These are phyloP conservation scores for Mycalesis mineus DNA, from an alignment of 2,888 invertebrate genomes.

Conservation along the genomic window DNA sequence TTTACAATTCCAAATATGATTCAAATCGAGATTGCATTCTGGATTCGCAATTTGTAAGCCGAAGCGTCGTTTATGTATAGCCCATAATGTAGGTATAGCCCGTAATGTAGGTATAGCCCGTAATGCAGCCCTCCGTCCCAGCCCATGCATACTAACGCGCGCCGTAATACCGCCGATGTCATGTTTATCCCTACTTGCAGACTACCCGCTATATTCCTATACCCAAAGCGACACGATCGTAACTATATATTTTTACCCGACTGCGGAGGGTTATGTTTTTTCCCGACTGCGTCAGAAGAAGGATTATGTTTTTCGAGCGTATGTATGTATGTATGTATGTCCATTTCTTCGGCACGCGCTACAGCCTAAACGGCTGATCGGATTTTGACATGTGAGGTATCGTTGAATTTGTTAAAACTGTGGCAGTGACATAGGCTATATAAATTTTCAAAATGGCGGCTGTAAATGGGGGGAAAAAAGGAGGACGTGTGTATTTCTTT, in stretches of 20 bases:
- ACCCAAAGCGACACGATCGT: background rate
- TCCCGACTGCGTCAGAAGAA: too few relatives aligned
- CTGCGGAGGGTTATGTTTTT: too few relatives aligned
- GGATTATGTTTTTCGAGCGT: too few relatives aligned
- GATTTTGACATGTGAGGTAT: too few relatives aligned
- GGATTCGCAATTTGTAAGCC: constrained; percentile 49
- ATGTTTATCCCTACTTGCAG: constrained; percentile 50
- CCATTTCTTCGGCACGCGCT: too few relatives aligned
- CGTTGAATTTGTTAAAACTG: too few relatives aligned
- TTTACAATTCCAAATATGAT: constrained; percentile 30
- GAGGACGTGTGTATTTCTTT: too few relatives aligned
- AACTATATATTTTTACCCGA: constrained; percentile 4
- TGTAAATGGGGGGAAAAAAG: too few relatives aligned
- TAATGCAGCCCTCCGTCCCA: constrained; percentile 63
- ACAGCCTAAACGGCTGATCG: too few relatives aligned
- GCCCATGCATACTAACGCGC: constrained; percentile 75
- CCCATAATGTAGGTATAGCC: constrained; percentile 55
- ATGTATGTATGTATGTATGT: too few relatives aligned
- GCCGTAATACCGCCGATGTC: constrained; percentile 67
- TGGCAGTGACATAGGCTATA: too few relatives aligned
- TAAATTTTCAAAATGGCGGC: too few relatives aligned
- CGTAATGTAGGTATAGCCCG: constrained; percentile 55
- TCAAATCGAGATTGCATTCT: constrained; percentile 30
- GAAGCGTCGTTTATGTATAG: constrained; percentile 59
- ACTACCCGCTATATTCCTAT: background rate